These are phyloP conservation scores for Drosophila paramelanica DNA, from an alignment of 2,888 invertebrate genomes.

Conservation along the genomic window DNA sequence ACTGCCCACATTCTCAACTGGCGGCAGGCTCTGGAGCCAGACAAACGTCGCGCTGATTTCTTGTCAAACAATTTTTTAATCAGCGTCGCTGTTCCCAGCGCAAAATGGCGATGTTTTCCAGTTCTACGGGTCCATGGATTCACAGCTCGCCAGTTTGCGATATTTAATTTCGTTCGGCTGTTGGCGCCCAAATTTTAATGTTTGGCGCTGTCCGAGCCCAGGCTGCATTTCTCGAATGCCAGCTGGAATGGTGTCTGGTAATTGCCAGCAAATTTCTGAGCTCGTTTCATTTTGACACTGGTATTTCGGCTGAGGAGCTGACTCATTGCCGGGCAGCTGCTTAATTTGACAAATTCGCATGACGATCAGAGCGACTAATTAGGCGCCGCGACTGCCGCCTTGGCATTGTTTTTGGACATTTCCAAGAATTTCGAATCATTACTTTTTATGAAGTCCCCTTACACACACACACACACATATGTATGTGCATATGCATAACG, in stretches of 20 bases:
- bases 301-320: conserved; percentile 17
- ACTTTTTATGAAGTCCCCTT: conserved; percentile 59
- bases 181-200: conserved; percentile 49
- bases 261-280: conserved; percentile 72
- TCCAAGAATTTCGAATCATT: conserved; percentile 60
- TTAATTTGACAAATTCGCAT: conserved; percentile 81
- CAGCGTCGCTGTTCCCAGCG: conserved; percentile 66
- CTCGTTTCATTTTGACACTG: conserved; percentile 59
- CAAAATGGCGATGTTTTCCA: background rate
- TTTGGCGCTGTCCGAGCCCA: conserved; percentile 11
- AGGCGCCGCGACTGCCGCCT: conserved; percentile 55
- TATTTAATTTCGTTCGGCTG: conserved; percentile 69
- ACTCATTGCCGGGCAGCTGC: conserved; percentile 42
- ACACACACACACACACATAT: conserved; percentile 22
- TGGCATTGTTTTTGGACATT: conserved; percentile 39
- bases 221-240: conserved; percentile 35
- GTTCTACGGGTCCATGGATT: background rate
- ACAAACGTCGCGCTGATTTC: conserved; percentile 76
- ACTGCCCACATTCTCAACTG: background rate
- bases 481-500: conserved; percentile 54
- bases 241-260: conserved; percentile 46
- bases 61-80: conserved; percentile 81
- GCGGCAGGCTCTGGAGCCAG: conserved; percentile 33
- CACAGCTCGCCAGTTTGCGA: conserved; percentile 22
- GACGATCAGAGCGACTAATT: conserved; percentile 63